These are phyloP conservation scores for Gambusia yucatana DNA, from an alignment of 2,797 vertebrate species.

Conservation along the genomic window DNA sequence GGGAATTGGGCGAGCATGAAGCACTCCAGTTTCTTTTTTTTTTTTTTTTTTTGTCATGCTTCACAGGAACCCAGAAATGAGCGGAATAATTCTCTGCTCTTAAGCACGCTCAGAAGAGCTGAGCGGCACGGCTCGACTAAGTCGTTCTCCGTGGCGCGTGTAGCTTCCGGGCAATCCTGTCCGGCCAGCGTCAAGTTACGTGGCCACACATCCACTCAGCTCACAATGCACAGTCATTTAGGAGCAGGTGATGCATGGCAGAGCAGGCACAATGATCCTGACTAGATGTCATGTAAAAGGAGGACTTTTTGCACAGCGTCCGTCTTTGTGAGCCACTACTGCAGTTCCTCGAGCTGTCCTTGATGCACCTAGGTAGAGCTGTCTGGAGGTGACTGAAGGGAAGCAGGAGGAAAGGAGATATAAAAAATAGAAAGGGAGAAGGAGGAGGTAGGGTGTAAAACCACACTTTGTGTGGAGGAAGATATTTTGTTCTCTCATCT, in stretches of 20 bases:
- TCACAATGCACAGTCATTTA: slow-evolving; percentile 61
- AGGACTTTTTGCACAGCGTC: slow-evolving; percentile 60
- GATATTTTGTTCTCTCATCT: slow-evolving; percentile 77
- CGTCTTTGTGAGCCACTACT: slow-evolving; percentile 56
- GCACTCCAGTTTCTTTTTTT: slow-evolving; percentile 65
- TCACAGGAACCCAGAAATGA: slow-evolving; percentile 77
- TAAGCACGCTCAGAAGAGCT: slow-evolving; percentile 75
- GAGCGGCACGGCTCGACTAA: slow-evolving; percentile 64
- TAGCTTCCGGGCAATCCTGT: slow-evolving; percentile 59
- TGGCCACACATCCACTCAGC: slow-evolving; percentile 62
- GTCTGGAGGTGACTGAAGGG: slow-evolving; percentile 60
- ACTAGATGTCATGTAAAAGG: slow-evolving; percentile 65
- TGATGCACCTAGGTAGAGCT: slow-evolving; percentile 59
- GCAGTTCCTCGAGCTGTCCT: slow-evolving; percentile 58
- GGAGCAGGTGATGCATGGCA: slow-evolving; percentile 62
- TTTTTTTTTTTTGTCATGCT: slow-evolving; percentile 71
- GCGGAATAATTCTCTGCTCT: slow-evolving; percentile 78
- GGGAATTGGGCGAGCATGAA: slow-evolving; percentile 73
- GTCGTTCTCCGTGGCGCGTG: slow-evolving; percentile 63
- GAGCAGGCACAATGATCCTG: slow-evolving; percentile 66
- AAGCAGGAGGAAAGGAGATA: slow-evolving; percentile 37
- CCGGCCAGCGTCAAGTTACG: slow-evolving; percentile 54
- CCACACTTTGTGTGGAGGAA: slow-evolving; percentile 57
- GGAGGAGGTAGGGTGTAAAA: slow-evolving; percentile 50
- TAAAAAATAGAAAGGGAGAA: slow-evolving; percentile 38